These are phyloP conservation scores for Corythornis madagascariensis DNA, from an alignment of 2,113 vertebrate genomes.

Conservation along the genomic window DNA sequence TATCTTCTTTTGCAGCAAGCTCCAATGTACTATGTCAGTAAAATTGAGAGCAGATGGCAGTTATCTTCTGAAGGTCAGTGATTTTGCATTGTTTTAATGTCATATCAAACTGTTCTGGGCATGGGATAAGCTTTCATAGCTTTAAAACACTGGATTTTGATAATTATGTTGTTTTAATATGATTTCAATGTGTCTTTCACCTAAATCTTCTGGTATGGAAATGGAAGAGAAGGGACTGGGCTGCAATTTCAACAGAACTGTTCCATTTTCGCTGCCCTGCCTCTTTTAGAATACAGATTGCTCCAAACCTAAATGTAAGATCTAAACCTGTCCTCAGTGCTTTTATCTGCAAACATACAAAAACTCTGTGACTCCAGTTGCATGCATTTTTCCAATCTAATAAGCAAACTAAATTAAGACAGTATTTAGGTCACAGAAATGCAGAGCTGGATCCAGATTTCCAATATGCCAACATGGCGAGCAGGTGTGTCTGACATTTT, in stretches of 20 bases:
- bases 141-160: background rate
- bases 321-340: background rate
- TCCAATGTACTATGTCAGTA: constrained; percentile 72
- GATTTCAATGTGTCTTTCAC: background rate
- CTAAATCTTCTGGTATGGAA: background rate
- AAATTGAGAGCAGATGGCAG: constrained; percentile 61
- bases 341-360: background rate
- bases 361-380: background rate
- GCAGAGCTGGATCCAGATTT: background rate
- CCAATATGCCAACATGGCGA: background rate
- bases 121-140: background rate
- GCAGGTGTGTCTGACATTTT: background rate
- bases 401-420: background rate
- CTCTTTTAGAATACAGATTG: background rate
- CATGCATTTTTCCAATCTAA: background rate
- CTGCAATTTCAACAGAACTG: background rate
- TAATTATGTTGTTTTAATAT: background rate
- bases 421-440: background rate
- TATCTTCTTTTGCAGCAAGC: constrained; percentile 74
- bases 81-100: background rate
- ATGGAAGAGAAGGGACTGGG: background rate
- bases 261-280: background rate
- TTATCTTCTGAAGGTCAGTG: constrained; percentile 67
- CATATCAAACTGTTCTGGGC: background rate
- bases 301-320: background rate